Conservation (phyloP, 2,888 invertebrate species). For the Lasius platythorax region DNA sequence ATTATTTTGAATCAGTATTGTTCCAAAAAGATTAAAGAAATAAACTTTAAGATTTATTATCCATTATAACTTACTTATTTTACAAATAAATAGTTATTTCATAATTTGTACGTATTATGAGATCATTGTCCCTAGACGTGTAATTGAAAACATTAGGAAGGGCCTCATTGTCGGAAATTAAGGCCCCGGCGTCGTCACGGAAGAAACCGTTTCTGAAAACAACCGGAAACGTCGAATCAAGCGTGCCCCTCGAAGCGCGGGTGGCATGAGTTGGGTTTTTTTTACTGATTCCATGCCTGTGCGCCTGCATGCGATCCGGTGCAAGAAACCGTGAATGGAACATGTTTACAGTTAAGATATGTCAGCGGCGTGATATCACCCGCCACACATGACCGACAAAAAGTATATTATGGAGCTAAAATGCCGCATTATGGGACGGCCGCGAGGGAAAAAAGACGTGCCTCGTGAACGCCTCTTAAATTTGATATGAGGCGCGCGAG, state of each 20-base stretch:
- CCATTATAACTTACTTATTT: not conserved
- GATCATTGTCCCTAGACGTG: not conserved
- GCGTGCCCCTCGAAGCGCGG: constrained; percentile 56
- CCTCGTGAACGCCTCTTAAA: constrained; percentile 34
- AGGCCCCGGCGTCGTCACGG: constrained; percentile 35
- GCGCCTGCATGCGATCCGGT: not conserved
- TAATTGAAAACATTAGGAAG: constrained; percentile 50
- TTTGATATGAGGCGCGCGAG: constrained; percentile 24
- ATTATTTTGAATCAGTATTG: not conserved
- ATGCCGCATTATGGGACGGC: constrained; percentile 23
- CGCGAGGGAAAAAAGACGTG: constrained; percentile 1
- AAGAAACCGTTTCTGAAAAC: constrained; percentile 59
- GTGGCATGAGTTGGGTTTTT: constrained; percentile 63
- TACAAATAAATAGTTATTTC: constrained; percentile 16
- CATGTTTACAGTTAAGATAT: constrained; percentile 56
- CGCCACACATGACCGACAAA: constrained; percentile 43
- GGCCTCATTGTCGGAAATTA: constrained; percentile 52
- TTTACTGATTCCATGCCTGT: constrained; percentile 59
- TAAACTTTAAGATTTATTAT: not conserved
- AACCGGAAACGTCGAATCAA: constrained; percentile 72
- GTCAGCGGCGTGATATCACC: constrained; percentile 46
- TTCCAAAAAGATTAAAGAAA: not conserved
- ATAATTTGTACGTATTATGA: not conserved
- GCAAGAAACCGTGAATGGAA: constrained; percentile 55
- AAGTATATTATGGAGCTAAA: constrained; percentile 37